Base-by-base conservation (phyloP, 2,797 vertebrate species). In the Microctenopoma lineatum region DNA sequence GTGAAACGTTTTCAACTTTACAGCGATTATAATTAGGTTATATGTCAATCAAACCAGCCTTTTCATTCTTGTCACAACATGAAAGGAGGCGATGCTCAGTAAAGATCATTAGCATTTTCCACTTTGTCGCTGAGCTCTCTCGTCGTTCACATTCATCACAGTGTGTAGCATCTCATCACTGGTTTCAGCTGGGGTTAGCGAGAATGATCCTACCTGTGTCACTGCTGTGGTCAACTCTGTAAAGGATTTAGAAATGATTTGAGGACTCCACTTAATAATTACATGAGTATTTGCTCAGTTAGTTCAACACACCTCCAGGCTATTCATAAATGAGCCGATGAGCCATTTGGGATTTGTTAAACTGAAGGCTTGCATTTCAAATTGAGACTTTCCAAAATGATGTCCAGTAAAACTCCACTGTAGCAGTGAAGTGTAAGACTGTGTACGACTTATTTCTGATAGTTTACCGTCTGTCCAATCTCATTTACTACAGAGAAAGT, bases 21-120 rank as follows among this genome's bases (percentile, higher is more conserved):
- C 78, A 73, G 25, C 32, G 38, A 75, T 78, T 73, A 32, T 79
- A 80, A 85, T 88, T 74, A 70, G 70, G 51, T 62, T 41, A 9
- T 29, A 15, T 70, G 84, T 84, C 88, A 85, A 46, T 90, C 88
- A 87, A 62, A 63, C 1, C 11, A 9, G 27, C 32, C 21, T 65
- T 72, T 71, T 75, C 39, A 70, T 74, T 66, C 41, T 45, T n/a
- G 38, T 72, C 74, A 50, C 41, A 65, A 66, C 47, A 18, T 34
- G 16, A 77, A 75, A 81, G 78, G 54, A 75, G 79, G 67, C 45
- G 48, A 75, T 14, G 14, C 65, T 79, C 39, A 1, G 58, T 60
- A 26, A 57, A 66, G 73, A 81, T 84, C 16, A 83, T 77, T 63
- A 73, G 72, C 45, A 70, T 66, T 70, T 77, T 70, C 70, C 53